Conservation (phyloP, 2,888 invertebrate species). For the Spicauda simplicius region DNA sequence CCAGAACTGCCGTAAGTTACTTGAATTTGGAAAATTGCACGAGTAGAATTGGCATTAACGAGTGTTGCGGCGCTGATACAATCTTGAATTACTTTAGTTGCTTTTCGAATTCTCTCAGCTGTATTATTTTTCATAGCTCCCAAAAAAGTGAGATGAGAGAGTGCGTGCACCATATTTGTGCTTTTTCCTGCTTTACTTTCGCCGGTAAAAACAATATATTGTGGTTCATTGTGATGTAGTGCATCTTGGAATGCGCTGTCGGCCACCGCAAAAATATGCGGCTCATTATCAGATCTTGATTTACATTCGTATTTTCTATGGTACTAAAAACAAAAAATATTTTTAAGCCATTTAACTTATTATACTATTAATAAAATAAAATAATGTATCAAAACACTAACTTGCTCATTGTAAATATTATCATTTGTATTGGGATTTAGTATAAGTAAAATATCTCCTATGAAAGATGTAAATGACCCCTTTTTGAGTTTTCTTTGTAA, state of each 20-base stretch:
- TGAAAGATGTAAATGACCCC: conserved; percentile 90
- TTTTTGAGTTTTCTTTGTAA: conserved; percentile 87
- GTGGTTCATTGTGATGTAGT: conserved; percentile 93
- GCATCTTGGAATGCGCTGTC: conserved; percentile 96
- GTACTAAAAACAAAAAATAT: conserved; percentile 81
- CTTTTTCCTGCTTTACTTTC: conserved; percentile 97
- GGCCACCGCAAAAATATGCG: conserved; percentile 95
- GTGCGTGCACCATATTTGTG: conserved; percentile 90
- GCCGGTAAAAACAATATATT: conserved; percentile 94
- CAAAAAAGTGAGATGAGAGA: conserved; percentile 92
- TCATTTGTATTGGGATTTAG: conserved; percentile 91
- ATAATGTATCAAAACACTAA: conserved; percentile 62
- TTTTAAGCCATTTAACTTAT: neutral
- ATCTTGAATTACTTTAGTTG: conserved; percentile 89
- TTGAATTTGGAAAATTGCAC: conserved; percentile 92
- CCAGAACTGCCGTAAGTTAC: conserved; percentile 93
- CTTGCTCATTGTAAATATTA: conserved; percentile 89
- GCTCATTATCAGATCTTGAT: conserved; percentile 94
- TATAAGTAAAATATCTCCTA: conserved; percentile 92
- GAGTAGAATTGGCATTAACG: conserved; percentile 93
- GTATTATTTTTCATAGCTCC: conserved; percentile 90
- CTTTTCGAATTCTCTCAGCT: conserved; percentile 87
- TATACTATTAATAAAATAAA: neutral
- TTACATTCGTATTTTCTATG: conserved; percentile 93
- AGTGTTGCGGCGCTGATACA: conserved; percentile 94